Conservation (phyloP, 1,140 invertebrate genomes). For the Drosophila navojoa region DNA sequence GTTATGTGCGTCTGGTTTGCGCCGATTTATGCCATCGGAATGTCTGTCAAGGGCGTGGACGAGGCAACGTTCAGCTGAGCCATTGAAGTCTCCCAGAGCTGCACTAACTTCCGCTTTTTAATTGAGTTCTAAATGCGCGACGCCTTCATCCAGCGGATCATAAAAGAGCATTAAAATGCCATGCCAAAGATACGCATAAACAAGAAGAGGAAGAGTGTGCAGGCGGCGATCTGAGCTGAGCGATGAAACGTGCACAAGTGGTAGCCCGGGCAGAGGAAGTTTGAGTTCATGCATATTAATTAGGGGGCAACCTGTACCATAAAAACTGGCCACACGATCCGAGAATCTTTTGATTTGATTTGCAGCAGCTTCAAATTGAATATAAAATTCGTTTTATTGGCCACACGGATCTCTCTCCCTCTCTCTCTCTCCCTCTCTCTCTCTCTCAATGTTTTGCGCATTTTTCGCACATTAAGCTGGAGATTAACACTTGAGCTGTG, state of each 20-base stretch:
- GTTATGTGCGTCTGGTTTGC: slow-evolving; percentile 39
- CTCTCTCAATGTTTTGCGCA: slow-evolving; percentile 58
- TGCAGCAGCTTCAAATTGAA: slow-evolving; percentile 43
- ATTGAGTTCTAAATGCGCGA: slow-evolving; percentile 63
- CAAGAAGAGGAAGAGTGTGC: neutral
- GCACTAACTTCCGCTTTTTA: slow-evolving; percentile 68
- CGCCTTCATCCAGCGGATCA: slow-evolving; percentile 32
- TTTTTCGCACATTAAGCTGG: slow-evolving; percentile 66
- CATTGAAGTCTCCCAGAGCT: neutral
- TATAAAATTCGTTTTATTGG: slow-evolving; percentile 52
- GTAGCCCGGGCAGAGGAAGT: slow-evolving; percentile 28
- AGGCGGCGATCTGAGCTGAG: slow-evolving; percentile 12
- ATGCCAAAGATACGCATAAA: neutral
- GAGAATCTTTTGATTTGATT: slow-evolving; percentile 35
- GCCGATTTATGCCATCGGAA: slow-evolving; percentile 75
- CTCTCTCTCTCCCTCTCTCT: neutral
- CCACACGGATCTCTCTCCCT: neutral
- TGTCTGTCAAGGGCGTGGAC: slow-evolving; percentile 78
- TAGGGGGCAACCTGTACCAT: slow-evolving; percentile 28
- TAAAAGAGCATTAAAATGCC: slow-evolving; percentile 8
- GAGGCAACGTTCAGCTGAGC: neutral
- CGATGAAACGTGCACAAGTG: slow-evolving; percentile 39
- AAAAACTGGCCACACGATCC: slow-evolving; percentile 23
- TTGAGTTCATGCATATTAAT: slow-evolving; percentile 66
- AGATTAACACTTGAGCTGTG: slow-evolving; percentile 53